Conservation (phyloP, 2,888 invertebrate species). For the Actias luna region DNA sequence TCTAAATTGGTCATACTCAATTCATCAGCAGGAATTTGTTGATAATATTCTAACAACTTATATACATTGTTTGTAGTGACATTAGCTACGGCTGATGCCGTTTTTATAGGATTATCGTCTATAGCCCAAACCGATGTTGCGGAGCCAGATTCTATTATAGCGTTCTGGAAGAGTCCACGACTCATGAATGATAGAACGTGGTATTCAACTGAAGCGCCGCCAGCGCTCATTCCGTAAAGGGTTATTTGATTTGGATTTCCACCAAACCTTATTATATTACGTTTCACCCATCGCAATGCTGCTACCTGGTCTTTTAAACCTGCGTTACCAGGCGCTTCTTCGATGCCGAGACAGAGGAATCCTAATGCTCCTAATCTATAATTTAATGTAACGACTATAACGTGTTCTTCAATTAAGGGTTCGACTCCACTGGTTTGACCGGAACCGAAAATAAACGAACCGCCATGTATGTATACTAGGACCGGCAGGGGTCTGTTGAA, state of each 20-base stretch:
- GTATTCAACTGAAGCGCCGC: slow-evolving; percentile 42
- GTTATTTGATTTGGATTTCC: slow-evolving; percentile 47
- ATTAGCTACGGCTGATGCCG: slow-evolving; percentile 32
- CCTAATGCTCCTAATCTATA: slow-evolving; percentile 47
- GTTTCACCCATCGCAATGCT: slow-evolving; percentile 43
- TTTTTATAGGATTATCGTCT: slow-evolving; percentile 33
- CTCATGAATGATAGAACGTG: slow-evolving; percentile 40
- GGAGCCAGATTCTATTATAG: slow-evolving; percentile 41
- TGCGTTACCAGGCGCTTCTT: slow-evolving; percentile 48
- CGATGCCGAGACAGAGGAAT: slow-evolving; percentile 40
- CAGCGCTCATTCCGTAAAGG: slow-evolving; percentile 52
- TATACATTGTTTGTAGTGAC: slow-evolving; percentile 21
- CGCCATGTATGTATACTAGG: slow-evolving; percentile 47
- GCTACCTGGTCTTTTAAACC: slow-evolving; percentile 48
- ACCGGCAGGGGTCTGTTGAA: slow-evolving; percentile 32
- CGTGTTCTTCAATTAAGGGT: slow-evolving; percentile 37
- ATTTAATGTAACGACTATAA: slow-evolving; percentile 47
- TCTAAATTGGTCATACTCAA: slow-evolving; percentile 31
- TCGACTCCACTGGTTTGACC: slow-evolving; percentile 40
- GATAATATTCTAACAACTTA: slow-evolving; percentile 28
- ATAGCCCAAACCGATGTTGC: slow-evolving; percentile 36
- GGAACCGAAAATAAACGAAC: slow-evolving; percentile 39
- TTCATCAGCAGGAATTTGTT: slow-evolving; percentile 26
- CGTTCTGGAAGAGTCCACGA: slow-evolving; percentile 40
- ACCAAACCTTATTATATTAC: slow-evolving; percentile 45